Base-by-base conservation (phyloP, 2,888 invertebrate species). In the Rhopalosiphum nymphaeae region DNA sequence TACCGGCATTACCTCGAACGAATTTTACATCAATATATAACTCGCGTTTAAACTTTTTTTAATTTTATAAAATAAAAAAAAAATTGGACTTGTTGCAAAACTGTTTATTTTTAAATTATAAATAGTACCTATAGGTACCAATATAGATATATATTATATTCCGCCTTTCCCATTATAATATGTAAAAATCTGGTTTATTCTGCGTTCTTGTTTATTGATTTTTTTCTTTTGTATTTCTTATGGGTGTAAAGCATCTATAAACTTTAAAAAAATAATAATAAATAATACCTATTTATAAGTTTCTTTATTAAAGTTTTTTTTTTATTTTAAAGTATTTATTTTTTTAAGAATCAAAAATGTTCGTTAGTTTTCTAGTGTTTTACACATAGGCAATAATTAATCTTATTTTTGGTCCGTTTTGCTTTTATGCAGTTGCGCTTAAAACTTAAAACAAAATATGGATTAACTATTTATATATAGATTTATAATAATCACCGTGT, bases 11-110 rank as follows among this genome's bases (percentile, higher is more conserved):
- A 21, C 25, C 53, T 11, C 84, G 44, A 91, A 91, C 84, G 56
- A 85, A 85, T 56, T 91, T 91, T 91, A 84, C 91, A 84, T 49
- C 11, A 29, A 91, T 53, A 91, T 29, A 89, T 9, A 89, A 56
- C 85, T 78, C 2, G 3, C 78, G 78, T 78, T 78, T 57, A 57
- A 57, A 9, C 21, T 36, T 16, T 42, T 67, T n/a, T 67, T 78
- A 9, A 11, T 36, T 78, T 78, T 9, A 78, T 78, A 78, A 7
- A 78, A 25, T 36, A 36, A 36, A 78, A 78, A 78, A 21, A 78
- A 78, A 78, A 36, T 78, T 78, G 7, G 78, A 78, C 78, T 78
- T 36, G 78, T 36, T 78, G 36, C 67, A 78, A 78, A 78, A 36
- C 36, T 78, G 21, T 78, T 36, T 21, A 78, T 78, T 78, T 78